These are phyloP conservation scores for Sphecodes monilicornis DNA, from an alignment of 2,888 invertebrate genomes.

Conservation along the genomic window DNA sequence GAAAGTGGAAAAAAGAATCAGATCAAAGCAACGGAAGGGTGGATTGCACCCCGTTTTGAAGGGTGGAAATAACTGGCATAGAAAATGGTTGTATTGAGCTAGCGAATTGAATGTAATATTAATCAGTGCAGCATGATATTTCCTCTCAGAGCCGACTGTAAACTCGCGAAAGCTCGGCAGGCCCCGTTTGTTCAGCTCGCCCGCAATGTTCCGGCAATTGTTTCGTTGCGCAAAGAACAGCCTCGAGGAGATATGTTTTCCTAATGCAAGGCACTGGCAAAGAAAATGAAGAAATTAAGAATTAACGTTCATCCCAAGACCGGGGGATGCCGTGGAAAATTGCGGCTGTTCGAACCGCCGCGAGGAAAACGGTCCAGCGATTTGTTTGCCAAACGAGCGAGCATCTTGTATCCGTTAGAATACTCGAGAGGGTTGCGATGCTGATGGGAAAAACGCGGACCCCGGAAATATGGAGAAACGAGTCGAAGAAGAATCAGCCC, in stretches of 20 bases:
- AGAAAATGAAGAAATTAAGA: conserved; percentile 68
- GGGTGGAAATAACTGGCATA: background rate
- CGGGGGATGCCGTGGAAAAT: conserved; percentile 45
- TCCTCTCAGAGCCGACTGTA: background rate
- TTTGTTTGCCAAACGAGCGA: conserved; percentile 67
- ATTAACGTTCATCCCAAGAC: conserved; percentile 55
- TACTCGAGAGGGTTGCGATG: background rate
- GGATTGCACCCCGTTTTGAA: too few species aligned
- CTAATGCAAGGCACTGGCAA: conserved; percentile 25
- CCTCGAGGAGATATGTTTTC: background rate
- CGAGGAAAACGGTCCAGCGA: conserved; percentile 46
- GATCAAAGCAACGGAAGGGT: too few species aligned
- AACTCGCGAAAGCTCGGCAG: background rate
- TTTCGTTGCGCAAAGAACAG: conserved; percentile 14
- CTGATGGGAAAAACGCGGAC: background rate
- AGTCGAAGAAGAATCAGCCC: background rate
- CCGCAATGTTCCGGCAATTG: conserved; percentile 44
- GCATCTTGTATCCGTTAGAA: conserved; percentile 26
- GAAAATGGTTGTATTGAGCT: background rate
- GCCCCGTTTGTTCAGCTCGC: conserved; percentile 19
- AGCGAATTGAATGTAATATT: background rate
- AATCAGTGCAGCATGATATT: conserved; percentile 12
- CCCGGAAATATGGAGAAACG: background rate
- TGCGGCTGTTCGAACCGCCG: conserved; percentile 35
- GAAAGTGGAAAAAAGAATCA: too few species aligned